Base-by-base conservation (phyloP, 2,113 vertebrate genomes). In the Cichladusa arquata region DNA sequence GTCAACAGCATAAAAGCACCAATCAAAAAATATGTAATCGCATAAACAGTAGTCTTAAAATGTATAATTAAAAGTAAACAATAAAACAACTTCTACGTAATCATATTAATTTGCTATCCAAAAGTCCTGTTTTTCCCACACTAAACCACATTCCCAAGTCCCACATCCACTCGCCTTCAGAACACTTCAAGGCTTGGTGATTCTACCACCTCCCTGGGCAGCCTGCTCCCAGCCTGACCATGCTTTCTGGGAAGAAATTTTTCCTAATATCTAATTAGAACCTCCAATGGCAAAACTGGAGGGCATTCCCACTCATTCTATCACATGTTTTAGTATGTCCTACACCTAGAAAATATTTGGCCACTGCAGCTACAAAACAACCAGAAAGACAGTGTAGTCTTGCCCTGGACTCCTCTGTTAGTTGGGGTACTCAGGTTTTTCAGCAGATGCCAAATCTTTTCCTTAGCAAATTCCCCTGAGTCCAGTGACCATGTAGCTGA, bases 131-230 rank as follows among this genome's bases (percentile, higher is more conserved):
- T 45, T 45, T 9, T 45, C 19, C 44, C 9, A 8, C 38, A 26
- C 47, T 26, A 9, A 51, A 44, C 8, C n/a, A 0, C 0, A 34
- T 28, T 15, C 18, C 25, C 31, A 31, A 16, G 22, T 13, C 11
- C 40, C 71, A 56, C 14, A 14, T 28, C 34, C 42, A 11, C 62
- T 40, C 0, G 2, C 14, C 40, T 42, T 48, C 0, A 0, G 70
- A 74, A 14, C 20, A 16, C 18, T 36, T 42, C 11, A 11, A 42
- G 56, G 31, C 42, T 62, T 14, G 15, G 56, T 23, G 50, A 28
- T 50, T 83, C 48, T 7, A 9, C 5, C 40, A 19, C 40, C 28
- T 62, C 40, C 47, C n/a, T 60, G 38, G 44, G 17, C 38, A 67
- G 54, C 25, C 69, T 69, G 29, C 44, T 69, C 34, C 34, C 36